Evolutionary conservation across 2,888 invertebrate genomes (phyloP).

Genomic region (Mimumesa dahlbomi): DNA sequence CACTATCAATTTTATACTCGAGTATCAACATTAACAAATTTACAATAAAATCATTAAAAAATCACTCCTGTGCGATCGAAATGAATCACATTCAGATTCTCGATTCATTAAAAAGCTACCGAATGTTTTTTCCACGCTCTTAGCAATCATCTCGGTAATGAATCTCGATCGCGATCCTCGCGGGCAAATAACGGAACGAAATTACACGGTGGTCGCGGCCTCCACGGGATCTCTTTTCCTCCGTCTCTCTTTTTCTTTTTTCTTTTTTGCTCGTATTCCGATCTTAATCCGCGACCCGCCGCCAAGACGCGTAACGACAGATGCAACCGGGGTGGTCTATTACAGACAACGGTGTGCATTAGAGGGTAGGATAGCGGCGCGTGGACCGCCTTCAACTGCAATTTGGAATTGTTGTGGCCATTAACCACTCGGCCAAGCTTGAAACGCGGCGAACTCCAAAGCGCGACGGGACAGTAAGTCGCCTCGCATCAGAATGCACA

Average conservation of each 20-base stretch:
- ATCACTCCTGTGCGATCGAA: too few species aligned
- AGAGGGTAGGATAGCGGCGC: conserved; percentile 21
- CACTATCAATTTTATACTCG: too few species aligned
- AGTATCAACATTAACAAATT: too few species aligned
- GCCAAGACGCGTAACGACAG: conserved; percentile 11
- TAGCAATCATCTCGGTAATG: too few species aligned
- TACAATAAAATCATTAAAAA: too few species aligned
- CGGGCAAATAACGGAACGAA: too few species aligned
- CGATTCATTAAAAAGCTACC: too few species aligned
- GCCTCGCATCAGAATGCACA: conserved; percentile 15
- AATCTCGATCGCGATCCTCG: too few species aligned
- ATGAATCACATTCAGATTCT: too few species aligned
- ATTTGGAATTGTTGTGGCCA: conserved; percentile 46
- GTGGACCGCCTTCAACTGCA: conserved; percentile 22
- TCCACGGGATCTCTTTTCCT: too few species aligned
- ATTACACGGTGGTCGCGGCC: too few species aligned
- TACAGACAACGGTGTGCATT: conserved; percentile 38
- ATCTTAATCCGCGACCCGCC: conserved; percentile 5
- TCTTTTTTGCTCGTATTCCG: not conserved
- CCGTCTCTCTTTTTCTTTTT: not conserved
- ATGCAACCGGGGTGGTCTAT: conserved; percentile 18
- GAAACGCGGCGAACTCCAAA: conserved; percentile 28
- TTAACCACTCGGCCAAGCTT: conserved; percentile 36
- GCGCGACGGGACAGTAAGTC: conserved; percentile 21
- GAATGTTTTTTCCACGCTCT: too few species aligned